These are phyloP conservation scores for Brachionichthys hirsutus DNA, from an alignment of 2,113 vertebrate genomes.

Conservation along the genomic window DNA sequence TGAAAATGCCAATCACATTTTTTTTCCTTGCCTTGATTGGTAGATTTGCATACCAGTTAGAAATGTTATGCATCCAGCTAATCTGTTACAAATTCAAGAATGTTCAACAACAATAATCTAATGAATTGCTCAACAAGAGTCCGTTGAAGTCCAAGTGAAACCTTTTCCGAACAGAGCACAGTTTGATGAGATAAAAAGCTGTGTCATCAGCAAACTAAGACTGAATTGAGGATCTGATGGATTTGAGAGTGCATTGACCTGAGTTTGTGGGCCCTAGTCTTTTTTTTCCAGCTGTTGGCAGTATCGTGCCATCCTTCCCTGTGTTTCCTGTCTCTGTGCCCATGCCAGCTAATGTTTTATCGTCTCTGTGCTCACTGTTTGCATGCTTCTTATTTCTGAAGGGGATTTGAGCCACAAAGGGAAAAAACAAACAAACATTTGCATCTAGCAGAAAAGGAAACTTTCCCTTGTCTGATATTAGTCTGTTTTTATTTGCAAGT, in stretches of 20 bases:
- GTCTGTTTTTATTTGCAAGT: no score
- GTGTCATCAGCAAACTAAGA: slow-evolving; percentile 28
- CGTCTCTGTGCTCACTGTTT: slow-evolving; percentile 48
- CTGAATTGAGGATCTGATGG: slow-evolving; percentile 5
- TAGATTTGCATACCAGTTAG: no score
- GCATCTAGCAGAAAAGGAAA: no score
- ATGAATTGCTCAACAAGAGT: no score
- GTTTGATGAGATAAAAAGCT: neutral
- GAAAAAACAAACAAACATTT: neutral
- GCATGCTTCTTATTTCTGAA: slow-evolving; percentile 68
- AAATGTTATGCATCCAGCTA: no score
- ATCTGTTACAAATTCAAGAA: no score
- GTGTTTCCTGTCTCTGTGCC: slow-evolving; percentile 29
- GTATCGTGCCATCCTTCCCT: slow-evolving; percentile 27
- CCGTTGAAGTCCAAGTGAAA: neutral
- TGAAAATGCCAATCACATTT: no score
- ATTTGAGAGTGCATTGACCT: slow-evolving; percentile 45
- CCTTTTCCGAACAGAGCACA: neutral
- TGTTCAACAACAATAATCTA: no score
- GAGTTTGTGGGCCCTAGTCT: slow-evolving; percentile 11
- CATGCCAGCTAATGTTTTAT: slow-evolving; percentile 17
- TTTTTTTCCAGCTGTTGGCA: slow-evolving; percentile 17
- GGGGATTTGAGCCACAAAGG: slow-evolving; percentile 14
- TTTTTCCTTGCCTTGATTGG: no score
- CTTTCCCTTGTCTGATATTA: no score